Evolutionary conservation across 2,113 vertebrate species (phyloP).

Genomic region (Pomatorhinus ruficollis): DNA sequence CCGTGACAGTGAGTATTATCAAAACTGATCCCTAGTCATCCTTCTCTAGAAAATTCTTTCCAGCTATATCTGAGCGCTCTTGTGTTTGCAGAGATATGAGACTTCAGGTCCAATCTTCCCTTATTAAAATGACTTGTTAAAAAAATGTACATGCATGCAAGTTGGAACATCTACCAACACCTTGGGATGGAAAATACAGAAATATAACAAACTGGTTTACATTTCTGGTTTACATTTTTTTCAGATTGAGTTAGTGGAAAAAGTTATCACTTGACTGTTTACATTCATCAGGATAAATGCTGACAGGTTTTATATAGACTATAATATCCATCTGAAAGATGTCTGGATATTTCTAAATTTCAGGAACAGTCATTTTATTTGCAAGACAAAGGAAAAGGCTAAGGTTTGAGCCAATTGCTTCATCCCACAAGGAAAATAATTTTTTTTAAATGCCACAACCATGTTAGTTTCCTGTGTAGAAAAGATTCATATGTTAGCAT

Average conservation of each 20-base stretch:
- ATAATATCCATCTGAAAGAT: background rate
- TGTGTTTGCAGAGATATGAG: background rate
- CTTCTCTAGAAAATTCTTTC: background rate
- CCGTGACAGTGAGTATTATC: background rate
- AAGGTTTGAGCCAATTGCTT: background rate
- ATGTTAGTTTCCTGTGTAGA: background rate
- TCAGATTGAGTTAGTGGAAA: background rate
- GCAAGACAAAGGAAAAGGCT: background rate
- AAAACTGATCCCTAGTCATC: background rate
- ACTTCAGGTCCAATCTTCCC: background rate
- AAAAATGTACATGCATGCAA: background rate
- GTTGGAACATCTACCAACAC: background rate
- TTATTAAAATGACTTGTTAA: background rate
- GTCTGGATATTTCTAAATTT: conserved; percentile 5
- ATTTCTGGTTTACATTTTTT: conserved; percentile 4
- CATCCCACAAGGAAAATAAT: background rate
- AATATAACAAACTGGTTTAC: background rate
- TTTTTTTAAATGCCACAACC: background rate
- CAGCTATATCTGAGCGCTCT: background rate
- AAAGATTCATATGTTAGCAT: background rate
- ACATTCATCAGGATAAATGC: background rate
- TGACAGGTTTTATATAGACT: conserved; percentile 15
- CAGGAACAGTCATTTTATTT: background rate
- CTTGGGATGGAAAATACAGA: background rate
- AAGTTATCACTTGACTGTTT: background rate